A percentile compares a stretch with the other conserved stretches of the same genome.
These are phyloP conservation scores for Orthosia gracilis DNA, from an alignment of 2,888 invertebrate genomes.

Conservation along the genomic window DNA sequence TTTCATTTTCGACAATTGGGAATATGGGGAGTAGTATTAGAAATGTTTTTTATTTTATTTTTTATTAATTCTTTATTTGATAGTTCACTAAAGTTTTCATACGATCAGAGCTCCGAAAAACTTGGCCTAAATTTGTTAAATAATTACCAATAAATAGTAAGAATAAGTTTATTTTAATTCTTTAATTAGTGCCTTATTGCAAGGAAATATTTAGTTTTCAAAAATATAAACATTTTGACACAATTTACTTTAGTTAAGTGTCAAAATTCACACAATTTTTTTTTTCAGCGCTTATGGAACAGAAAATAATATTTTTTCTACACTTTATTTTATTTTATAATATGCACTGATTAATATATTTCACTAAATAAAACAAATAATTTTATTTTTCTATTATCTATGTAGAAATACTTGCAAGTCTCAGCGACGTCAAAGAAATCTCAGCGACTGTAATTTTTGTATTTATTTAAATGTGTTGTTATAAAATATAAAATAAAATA, in stretches of 20 bases:
- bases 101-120: background rate
- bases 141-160: background rate
- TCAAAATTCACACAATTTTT: background rate
- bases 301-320: background rate
- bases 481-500: background rate
- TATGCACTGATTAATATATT: background rate
- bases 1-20: constrained; percentile 59
- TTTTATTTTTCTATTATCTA: background rate
- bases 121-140: background rate
- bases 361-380: background rate
- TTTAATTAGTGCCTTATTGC: background rate
- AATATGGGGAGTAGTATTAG: constrained; percentile 6
- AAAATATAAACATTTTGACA: background rate
- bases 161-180: background rate
- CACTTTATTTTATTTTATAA: background rate
- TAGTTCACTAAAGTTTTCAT: constrained; percentile 49
- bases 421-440: too few relatives aligned
- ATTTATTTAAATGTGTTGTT: background rate
- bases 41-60: constrained; percentile 20
- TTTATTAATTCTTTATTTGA: constrained; percentile 41
- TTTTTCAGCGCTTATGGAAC: background rate
- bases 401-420: background rate
- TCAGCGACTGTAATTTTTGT: background rate
- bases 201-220: background rate
- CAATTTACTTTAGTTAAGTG: background rate